phyloP scores from a whole-genome alignment of 2,797 vertebrate genomes.

The Chiloscyllium punctatum region DNA sequence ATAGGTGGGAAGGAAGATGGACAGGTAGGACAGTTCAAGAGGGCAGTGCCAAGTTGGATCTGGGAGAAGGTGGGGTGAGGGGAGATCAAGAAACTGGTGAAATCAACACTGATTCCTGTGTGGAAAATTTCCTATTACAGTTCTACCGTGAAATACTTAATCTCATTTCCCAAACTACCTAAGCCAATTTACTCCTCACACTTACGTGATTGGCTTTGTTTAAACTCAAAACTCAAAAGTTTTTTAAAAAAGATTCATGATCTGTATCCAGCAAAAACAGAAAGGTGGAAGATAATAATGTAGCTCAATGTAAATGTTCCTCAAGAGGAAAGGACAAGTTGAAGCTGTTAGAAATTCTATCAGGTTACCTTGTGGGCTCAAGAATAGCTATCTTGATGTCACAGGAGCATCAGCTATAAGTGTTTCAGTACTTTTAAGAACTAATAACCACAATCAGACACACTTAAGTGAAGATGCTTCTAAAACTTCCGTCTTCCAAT shows the following conservation, averaged over 20 bases:
- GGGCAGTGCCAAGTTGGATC: no score
- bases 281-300: not conserved
- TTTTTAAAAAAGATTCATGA: not conserved
- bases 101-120: no score
- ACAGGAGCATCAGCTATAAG: conserved; percentile 14
- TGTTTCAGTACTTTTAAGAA: conserved; percentile 2
- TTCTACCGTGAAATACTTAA: not conserved
- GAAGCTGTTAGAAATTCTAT: not conserved
- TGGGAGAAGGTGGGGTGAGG: no score
- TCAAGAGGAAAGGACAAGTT: not conserved
- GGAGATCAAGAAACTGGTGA: no score
- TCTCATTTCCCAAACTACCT: not conserved
- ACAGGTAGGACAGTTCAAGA: no score
- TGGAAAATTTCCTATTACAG: not conserved
- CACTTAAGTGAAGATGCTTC: not conserved
- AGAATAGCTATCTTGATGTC: not conserved
- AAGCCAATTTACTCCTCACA: not conserved
- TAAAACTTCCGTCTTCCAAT: not conserved
- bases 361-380: not conserved
- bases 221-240: not conserved
- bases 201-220: not conserved
- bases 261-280: not conserved
- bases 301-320: not conserved
- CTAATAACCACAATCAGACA: conserved; percentile 27
- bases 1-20: no score